Evolutionary conservation across 2,113 vertebrate species (phyloP), one percentile per base, ranked within the genome.

Genomic region (Pseudorhombus dupliciocellatus): DNA sequence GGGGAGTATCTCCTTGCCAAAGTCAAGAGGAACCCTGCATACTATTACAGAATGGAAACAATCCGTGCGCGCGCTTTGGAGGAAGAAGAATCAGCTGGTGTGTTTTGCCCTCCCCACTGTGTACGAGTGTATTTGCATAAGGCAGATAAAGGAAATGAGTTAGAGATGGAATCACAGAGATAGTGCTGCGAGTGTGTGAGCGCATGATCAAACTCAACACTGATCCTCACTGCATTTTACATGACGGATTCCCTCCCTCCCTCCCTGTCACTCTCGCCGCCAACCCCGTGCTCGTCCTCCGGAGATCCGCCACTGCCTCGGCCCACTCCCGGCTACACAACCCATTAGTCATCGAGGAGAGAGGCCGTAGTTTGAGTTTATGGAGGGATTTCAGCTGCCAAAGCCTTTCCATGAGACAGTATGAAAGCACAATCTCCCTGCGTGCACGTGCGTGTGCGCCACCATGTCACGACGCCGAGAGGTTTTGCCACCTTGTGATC

Each of bases 91-190:
- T 71, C 31, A 40, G 61, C 60, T 14, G 65, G 51, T 69, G 57
- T 74, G 66, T 83, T 84, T 56, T 67, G 54, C 65, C 77, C 57
- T 80, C 67, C 59, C 68, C 46, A 30, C 55, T 72, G 65, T 53
- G 74, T 77, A 53, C 70, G 63, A 40, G 53, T 28, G 18, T 59
- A 84, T 90, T 87, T 89, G 82, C 85, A 89, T 90, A 60, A 78
- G 70, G 59, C 22, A 84, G 87, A 91, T 90, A 89, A 88, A 87
- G 79, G 83, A 81, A 89, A 91, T 88, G 87, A 80, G 86, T 84
- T 84, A 77, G 57, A 78, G 85, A 89, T 88, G 58, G 67, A 83
- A 82, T 80, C 66, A 7, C 56, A 54, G 30, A 73, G 84, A 87
- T 88, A 81, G 69, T 18, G 24, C 22, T 20, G 54, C 51, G 66